Base-by-base conservation (phyloP, 2,888 invertebrate genomes). In the Podotricha telesiphe region DNA sequence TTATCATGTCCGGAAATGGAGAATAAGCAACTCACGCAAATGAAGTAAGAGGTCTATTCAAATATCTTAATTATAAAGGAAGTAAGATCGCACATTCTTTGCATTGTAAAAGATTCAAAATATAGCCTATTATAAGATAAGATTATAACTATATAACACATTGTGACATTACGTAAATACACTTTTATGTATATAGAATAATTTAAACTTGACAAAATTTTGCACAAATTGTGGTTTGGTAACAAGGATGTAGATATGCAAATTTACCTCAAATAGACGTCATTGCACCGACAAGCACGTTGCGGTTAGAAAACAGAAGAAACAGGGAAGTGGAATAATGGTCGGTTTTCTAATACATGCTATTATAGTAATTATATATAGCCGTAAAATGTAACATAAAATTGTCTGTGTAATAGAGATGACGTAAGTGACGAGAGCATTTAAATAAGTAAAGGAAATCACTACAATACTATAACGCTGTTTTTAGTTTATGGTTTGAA, bases 291-390 rank as follows among this genome's bases (percentile, higher is more conserved):
- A 47, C 66, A 62, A 56, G 61, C 45, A 28, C 62, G 59, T 63
- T 72, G 73, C 68, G 70, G 70, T 73, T 66, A 73, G 67, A 71
- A 68, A 59, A 72, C 69, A 67, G 50, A 72, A 67, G 72, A 70
- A 72, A 72, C 70, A 50, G 59, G 72, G 70, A 72, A 72, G 71
- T 64, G 42, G 69, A 67, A 64, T 69, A 69, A 67, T 64, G 67
- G 66, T 62, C 71, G 55, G 63, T 69, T 63, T 58, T 69, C 67
- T 69, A 72, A 67, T 67, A 72, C 50, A 45, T 62, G 70, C 61
- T 55, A 72, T 72, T 72, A 72, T 45, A 61, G 69, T 64, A 67
- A 71, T 71, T 69, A 69, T 69, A 69, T 56, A 45, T 37, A 59
- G 59, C 45, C 50, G 55, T 63, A 58, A 59, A 67, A 67, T 71